These are phyloP conservation scores for Brevimyrus niger DNA, from an alignment of 2,113 vertebrate species.

Conservation along the genomic window DNA sequence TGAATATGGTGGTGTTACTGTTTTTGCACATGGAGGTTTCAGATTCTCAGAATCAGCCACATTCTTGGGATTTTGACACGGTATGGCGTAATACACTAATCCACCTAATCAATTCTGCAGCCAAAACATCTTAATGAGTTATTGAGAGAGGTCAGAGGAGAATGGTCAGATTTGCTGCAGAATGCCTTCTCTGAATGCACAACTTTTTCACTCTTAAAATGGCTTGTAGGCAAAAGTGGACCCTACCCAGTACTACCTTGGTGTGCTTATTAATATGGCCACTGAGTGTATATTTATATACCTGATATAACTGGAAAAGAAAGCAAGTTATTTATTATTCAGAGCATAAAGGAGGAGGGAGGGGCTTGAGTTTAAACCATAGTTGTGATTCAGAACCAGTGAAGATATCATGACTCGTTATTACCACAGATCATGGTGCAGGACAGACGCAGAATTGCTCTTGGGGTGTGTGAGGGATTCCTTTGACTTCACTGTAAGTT, in stretches of 20 bases:
- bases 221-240: not conserved
- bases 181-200: not conserved
- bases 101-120: not conserved
- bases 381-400: slow-evolving; percentile 19
- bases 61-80: not conserved
- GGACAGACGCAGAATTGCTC: not conserved
- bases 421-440: not conserved
- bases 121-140: not conserved
- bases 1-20: not conserved
- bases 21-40: not conserved
- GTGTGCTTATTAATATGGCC: slow-evolving; percentile 1
- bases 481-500: not conserved
- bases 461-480: not conserved
- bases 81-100: not conserved
- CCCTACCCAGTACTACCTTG: not conserved
- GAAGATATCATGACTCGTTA: slow-evolving; percentile 28
- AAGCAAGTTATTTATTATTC: slow-evolving; percentile 39
- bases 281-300: not conserved
- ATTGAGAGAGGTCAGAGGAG: not conserved
- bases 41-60: not conserved
- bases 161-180: not conserved
- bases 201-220: not conserved
- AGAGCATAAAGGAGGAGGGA: slow-evolving; percentile 40
- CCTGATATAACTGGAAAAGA: not conserved
- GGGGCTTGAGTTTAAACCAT: slow-evolving; percentile 44